Conservation (phyloP, 2,888 invertebrate genomes). For the Leucozona laternaria region DNA sequence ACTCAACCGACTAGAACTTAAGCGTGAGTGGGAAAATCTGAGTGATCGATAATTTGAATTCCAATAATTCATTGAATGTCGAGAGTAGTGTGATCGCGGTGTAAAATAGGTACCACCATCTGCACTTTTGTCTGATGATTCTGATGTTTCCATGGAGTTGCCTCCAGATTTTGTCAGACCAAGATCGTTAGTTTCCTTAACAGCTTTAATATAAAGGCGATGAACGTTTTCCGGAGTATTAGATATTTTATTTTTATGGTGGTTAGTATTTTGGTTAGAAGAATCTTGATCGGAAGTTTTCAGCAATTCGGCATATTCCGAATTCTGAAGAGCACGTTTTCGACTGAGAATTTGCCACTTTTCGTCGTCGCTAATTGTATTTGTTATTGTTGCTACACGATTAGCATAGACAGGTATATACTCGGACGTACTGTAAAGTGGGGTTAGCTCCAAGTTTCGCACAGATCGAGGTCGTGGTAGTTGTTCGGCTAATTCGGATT, state of each 20-base stretch:
- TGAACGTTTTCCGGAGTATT: conserved; percentile 55
- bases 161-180: conserved; percentile 2
- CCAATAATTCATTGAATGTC: conserved; percentile 82
- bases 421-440: conserved; percentile 80
- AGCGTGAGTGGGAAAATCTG: conserved; percentile 82
- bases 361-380: conserved; percentile 82
- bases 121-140: conserved; percentile 12
- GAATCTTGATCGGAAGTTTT: conserved; percentile 50
- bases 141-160: neutral
- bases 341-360: conserved; percentile 83
- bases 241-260: conserved; percentile 17
- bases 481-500: conserved; percentile 38
- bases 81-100: conserved; percentile 81
- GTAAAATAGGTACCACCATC: conserved; percentile 66
- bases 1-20: conserved; percentile 82
- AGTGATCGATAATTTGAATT: conserved; percentile 83
- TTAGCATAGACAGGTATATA: conserved; percentile 83
- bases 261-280: conserved; percentile 64
- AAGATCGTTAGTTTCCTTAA: conserved; percentile 28
- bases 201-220: conserved; percentile 57
- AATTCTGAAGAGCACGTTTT: conserved; percentile 80
- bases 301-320: conserved; percentile 74
- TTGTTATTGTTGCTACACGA: conserved; percentile 81
- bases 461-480: conserved; percentile 77
- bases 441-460: conserved; percentile 82